Base-by-base conservation (phyloP, 2,797 vertebrate species). In the Etheostoma nigrum region DNA sequence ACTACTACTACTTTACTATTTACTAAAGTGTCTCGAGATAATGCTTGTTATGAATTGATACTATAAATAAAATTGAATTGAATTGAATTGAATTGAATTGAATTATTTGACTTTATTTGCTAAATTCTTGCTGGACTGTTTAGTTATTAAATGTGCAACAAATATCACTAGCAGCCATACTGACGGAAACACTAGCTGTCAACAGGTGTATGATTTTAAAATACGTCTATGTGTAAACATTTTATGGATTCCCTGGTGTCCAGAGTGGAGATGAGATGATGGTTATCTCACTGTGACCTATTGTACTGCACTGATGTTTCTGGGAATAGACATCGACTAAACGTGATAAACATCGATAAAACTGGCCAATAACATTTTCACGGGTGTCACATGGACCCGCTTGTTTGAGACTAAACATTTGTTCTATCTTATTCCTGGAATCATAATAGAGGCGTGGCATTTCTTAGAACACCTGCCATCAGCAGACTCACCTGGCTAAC, bases 271-370 rank as follows among this genome's bases (percentile, higher is more conserved):
- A 23, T 45, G 53, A 45, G 8, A 36, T 16, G 30, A 47, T 54
- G 21, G 60, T 44, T 33, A 60, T 47, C 14, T 40, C 47, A 25
- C 23, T 33, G 2, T 75, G 67, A 57, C 51, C 49, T 66, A 19
- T 9, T 62, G 51, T 44, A 15, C 58, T 67, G 42, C 10, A 66
- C 14, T 16, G 36, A 53, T 45, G 25, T 48, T 61, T 67, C 54
- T 42, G 27, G 25, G 33, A 64, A 58, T 0, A 33, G 21, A 48
- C 25, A 5, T 14, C 8, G 42, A 14, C 40, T 54, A 12, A 54
- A 63, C n/a, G 23, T 51, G 4, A 51, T 23, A 18, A 40, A 61
- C n/a, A 52, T 27, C 6, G 49, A 23, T 30, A 44, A 19, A 67
- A 30, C 18, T n/a, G 40, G 19, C 13, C 36, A 51, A 11, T 42